Conservation (phyloP, 2,113 vertebrate species). For the Phodopus roborovskii region DNA sequence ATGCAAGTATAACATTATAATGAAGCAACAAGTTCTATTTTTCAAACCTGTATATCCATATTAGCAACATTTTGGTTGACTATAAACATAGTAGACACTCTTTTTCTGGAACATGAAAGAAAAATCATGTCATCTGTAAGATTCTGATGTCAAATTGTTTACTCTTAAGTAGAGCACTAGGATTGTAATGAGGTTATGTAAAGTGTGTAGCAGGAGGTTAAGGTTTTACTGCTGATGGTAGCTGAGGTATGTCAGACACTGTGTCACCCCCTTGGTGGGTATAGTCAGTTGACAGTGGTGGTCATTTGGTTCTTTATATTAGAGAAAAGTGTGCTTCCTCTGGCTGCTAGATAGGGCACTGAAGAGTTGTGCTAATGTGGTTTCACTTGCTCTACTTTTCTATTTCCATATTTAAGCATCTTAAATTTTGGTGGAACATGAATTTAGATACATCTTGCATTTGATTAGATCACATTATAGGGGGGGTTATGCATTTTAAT, state of each 20-base stretch:
- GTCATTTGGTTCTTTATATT: background rate
- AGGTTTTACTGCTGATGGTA: background rate
- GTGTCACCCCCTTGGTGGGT: background rate
- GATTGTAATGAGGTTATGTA: background rate
- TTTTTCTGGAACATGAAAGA: background rate
- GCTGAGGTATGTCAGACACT: background rate
- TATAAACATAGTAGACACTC: background rate
- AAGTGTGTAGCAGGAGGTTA: background rate
- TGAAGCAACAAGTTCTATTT: conserved; percentile 32
- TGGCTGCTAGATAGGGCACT: background rate
- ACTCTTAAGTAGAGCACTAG: background rate
- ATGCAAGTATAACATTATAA: conserved; percentile 5
- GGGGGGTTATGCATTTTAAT: conserved; percentile 83
- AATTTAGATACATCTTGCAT: conserved; percentile 83
- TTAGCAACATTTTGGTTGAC: background rate
- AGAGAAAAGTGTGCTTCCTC: background rate
- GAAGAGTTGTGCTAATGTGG: conserved; percentile 58
- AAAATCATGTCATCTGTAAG: background rate
- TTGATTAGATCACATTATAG: conserved; percentile 83
- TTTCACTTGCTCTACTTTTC: conserved; percentile 78
- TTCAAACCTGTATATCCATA: background rate
- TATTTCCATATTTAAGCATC: conserved; percentile 77
- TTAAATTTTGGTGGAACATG: conserved; percentile 80
- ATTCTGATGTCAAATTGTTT: background rate
- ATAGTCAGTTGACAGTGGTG: background rate